Conservation (phyloP, 2,113 vertebrate species). For the Theropithecus gelada region DNA sequence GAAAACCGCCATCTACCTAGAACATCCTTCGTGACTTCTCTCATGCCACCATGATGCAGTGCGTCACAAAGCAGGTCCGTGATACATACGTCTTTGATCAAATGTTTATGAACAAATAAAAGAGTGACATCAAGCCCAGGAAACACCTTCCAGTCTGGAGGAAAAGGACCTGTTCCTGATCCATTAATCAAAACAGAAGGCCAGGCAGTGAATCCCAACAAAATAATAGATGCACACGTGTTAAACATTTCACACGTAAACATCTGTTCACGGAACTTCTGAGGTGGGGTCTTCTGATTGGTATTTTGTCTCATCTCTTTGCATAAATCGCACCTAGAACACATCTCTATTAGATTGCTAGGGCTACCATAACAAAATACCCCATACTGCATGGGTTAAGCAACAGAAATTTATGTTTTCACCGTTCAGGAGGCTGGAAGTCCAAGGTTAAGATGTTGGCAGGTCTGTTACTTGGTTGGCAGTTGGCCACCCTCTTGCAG, state of each 20-base stretch:
- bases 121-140: not conserved
- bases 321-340: not conserved
- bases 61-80: accelerated
- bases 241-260: not conserved
- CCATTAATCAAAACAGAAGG: not conserved
- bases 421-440: not conserved
- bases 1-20: not conserved
- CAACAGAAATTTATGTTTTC: not conserved
- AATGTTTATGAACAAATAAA: not conserved
- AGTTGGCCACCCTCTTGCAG: not conserved
- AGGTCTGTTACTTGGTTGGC: not conserved
- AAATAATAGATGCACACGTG: accelerated
- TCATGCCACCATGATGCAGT: accelerated
- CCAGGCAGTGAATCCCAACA: not conserved
- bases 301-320: not conserved
- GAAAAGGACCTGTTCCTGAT: not conserved
- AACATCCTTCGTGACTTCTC: accelerated
- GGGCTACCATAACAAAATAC: not conserved
- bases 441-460: not conserved
- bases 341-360: not conserved
- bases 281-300: not conserved
- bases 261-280: not conserved
- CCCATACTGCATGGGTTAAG: accelerated
- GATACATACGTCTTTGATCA: not conserved
- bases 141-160: not conserved